A percentile compares a stretch with the other conserved stretches of the same genome.
These are phyloP conservation scores for Zophobas morio DNA, from an alignment of 1,140 invertebrate genomes.

Conservation along the genomic window DNA sequence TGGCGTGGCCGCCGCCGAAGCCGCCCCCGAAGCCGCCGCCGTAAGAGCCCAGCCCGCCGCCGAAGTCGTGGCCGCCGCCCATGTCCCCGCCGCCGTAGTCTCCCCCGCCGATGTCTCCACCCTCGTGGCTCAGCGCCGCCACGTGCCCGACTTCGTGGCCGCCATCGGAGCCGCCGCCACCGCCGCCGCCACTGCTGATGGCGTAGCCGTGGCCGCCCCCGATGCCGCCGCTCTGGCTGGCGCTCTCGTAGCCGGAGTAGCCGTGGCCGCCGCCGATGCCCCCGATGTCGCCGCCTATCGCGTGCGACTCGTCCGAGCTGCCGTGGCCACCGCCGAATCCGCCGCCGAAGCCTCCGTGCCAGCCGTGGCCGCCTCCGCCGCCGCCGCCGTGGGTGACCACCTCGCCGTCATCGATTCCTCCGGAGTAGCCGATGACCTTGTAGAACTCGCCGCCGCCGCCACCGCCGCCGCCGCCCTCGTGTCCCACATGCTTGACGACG, in stretches of 20 bases:
- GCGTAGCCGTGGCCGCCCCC: conserved; percentile 49
- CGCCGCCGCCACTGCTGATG: conserved; percentile 19
- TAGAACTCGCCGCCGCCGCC: conserved; percentile 65
- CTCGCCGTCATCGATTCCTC: conserved; percentile 63
- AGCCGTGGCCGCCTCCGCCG: conserved; percentile 47
- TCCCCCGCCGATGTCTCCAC: conserved; percentile 43
- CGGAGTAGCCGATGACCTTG: conserved; percentile 67
- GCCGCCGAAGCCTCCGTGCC: conserved; percentile 61
- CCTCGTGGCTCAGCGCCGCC: neutral
- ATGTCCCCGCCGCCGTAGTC: conserved; percentile 58
- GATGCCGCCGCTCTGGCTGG: conserved; percentile 13
- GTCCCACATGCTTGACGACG: conserved; percentile 71
- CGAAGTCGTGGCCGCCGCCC: conserved; percentile 51
- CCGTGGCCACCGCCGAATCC: conserved; percentile 56
- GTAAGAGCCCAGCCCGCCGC: conserved; percentile 27
- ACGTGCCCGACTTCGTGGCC: conserved; percentile 51
- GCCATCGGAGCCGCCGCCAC: conserved; percentile 49
- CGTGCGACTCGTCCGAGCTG: conserved; percentile 47
- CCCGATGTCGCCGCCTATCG: conserved; percentile 49
- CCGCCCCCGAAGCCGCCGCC: conserved; percentile 48
- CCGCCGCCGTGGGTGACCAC: conserved; percentile 56
- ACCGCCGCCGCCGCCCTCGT: conserved; percentile 64
- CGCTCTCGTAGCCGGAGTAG: conserved; percentile 39
- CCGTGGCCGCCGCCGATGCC: conserved; percentile 44
- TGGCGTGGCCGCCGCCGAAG: conserved; percentile 47